phyloP scores from a whole-genome alignment of 2,113 vertebrate genomes.

The Neogobius melanostomus region DNA sequence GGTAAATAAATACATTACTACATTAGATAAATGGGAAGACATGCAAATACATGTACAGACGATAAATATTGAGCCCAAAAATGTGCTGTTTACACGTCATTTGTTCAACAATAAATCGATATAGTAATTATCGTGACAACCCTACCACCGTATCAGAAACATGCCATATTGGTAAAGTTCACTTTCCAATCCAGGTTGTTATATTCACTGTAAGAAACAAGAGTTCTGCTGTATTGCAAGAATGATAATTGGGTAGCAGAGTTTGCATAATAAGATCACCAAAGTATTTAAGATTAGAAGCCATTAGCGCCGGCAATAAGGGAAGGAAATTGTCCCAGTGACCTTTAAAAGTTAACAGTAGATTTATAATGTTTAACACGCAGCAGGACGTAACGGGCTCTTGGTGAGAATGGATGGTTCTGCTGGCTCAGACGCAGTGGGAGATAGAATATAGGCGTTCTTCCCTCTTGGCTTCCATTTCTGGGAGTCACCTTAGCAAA shows the following conservation, averaged over 20 bases:
- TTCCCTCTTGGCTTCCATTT: not conserved
- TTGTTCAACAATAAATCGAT: too few relatives aligned
- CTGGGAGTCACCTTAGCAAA: not conserved
- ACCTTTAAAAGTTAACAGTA: slow-evolving; percentile 8
- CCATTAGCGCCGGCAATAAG: not conserved
- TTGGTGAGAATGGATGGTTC: not conserved
- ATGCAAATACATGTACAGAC: too few relatives aligned
- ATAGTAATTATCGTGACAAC: too few relatives aligned
- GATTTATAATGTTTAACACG: not conserved
- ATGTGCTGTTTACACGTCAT: too few relatives aligned
- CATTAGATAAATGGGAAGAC: too few relatives aligned
- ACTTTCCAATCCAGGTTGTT: too few relatives aligned
- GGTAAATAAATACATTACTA: too few relatives aligned
- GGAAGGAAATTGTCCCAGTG: not conserved
- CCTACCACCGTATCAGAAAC: too few relatives aligned
- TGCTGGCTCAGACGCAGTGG: not conserved
- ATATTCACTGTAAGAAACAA: too few relatives aligned
- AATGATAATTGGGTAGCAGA: not conserved
- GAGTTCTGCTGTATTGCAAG: not conserved
- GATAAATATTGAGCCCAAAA: too few relatives aligned
- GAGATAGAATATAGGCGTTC: not conserved
- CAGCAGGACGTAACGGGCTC: slow-evolving; percentile 1
- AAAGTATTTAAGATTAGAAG: slow-evolving; percentile 7
- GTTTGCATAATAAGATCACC: not conserved
- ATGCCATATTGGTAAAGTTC: too few relatives aligned